phyloP scores from a whole-genome alignment of 1,140 invertebrate genomes.

The Cherax destructor region DNA sequence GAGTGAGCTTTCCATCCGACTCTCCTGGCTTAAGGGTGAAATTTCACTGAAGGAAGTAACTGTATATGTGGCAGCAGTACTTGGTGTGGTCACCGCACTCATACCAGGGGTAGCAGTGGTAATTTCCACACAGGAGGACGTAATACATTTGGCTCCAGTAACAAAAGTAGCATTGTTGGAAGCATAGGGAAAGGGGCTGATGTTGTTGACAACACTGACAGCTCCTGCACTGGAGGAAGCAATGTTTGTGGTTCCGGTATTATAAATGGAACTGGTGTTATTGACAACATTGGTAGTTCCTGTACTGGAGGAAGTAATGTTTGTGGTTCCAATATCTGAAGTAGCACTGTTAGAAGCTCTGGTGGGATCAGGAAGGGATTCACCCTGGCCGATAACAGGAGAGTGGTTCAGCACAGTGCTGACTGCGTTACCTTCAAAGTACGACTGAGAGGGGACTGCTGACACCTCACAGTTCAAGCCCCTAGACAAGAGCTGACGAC shows the following conservation, averaged over 20 bases:
- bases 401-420: slow-evolving; percentile 43
- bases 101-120: background rate
- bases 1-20: background rate
- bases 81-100: background rate
- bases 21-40: background rate
- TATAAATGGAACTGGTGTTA: too few relatives aligned
- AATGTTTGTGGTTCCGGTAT: too few relatives aligned
- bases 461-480: slow-evolving; percentile 69
- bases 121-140: background rate
- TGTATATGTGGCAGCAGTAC: background rate
- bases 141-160: too few relatives aligned
- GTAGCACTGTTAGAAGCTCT: too few relatives aligned
- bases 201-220: too few relatives aligned
- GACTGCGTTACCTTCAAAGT: slow-evolving; percentile 40
- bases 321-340: background rate
- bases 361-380: background rate
- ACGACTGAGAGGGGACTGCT: slow-evolving; percentile 61
- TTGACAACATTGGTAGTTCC: too few relatives aligned
- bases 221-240: too few relatives aligned
- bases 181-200: too few relatives aligned
- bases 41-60: slow-evolving; percentile 9
- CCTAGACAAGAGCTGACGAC: slow-evolving; percentile 47
- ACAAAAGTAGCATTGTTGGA: too few relatives aligned
- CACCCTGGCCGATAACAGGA: slow-evolving; percentile 21
- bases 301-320: too few relatives aligned